These are phyloP conservation scores for Strigamia maritima DNA, from an alignment of 2,888 invertebrate genomes.

Conservation along the genomic window DNA sequence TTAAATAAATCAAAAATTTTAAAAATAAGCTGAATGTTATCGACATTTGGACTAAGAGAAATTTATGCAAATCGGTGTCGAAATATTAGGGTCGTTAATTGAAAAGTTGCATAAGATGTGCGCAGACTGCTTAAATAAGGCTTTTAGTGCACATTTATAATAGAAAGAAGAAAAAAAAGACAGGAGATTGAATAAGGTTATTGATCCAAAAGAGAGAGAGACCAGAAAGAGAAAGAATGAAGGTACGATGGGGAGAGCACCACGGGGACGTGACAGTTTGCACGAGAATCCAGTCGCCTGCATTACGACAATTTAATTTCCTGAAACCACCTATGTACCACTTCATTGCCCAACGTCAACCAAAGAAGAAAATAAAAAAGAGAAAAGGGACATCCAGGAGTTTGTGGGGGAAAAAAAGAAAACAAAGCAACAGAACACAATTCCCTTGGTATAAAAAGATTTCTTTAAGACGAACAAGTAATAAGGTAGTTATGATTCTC, in stretches of 20 bases:
- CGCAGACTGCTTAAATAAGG: neutral
- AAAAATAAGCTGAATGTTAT: too few relatives aligned
- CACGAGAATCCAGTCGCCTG: neutral
- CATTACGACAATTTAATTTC: constrained; percentile 29
- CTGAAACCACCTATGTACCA: constrained; percentile 13
- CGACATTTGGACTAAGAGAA: too few relatives aligned
- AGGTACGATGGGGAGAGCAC: neutral
- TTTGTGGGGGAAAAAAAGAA: neutral
- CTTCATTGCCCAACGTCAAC: neutral
- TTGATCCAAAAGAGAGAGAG: neutral
- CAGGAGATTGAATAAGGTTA: constrained; percentile 18
- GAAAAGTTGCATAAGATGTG: too few relatives aligned
- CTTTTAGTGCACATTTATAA: constrained; percentile 1
- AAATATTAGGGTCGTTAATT: too few relatives aligned
- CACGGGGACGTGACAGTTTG: constrained; percentile 5
- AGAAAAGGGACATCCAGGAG: neutral
- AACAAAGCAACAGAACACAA: neutral
- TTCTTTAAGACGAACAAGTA: constrained; percentile 13
- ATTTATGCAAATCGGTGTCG: too few relatives aligned
- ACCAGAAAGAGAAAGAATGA: neutral
- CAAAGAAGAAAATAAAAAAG: neutral
- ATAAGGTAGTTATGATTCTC: constrained; percentile 27
- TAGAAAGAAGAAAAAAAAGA: neutral
- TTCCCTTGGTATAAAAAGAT: neutral
- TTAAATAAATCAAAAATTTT: too few relatives aligned